Evolutionary conservation across 1,140 invertebrate genomes (phyloP).

Genomic region (Zaprionus camerounensis): DNA sequence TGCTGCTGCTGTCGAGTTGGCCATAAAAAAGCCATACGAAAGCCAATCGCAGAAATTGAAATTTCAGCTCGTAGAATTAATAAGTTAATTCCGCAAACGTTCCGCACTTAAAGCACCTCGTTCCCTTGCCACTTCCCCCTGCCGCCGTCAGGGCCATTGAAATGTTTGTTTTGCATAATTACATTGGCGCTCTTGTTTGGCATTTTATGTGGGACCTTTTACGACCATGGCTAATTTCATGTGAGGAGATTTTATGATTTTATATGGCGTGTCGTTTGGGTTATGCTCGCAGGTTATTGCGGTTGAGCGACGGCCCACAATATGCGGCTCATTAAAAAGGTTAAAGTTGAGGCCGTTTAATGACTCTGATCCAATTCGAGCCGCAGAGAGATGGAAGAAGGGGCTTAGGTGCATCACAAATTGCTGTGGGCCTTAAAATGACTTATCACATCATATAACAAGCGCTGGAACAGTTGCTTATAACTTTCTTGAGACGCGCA

Average conservation of each 20-base stretch:
- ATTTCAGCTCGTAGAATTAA: slow-evolving; percentile 67
- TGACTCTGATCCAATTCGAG: slow-evolving; percentile 37
- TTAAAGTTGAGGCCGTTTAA: slow-evolving; percentile 73
- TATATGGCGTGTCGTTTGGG: slow-evolving; percentile 19
- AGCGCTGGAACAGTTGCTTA: neutral
- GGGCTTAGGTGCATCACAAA: slow-evolving; percentile 52
- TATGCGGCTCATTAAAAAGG: slow-evolving; percentile 74
- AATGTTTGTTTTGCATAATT: slow-evolving; percentile 71
- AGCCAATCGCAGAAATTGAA: slow-evolving; percentile 59
- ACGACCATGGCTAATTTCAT: slow-evolving; percentile 65
- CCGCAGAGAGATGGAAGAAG: slow-evolving; percentile 17
- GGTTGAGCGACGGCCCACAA: slow-evolving; percentile 20
- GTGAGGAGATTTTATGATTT: slow-evolving; percentile 51
- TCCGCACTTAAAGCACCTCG: neutral
- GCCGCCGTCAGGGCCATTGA: slow-evolving; percentile 26
- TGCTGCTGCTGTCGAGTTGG: slow-evolving; percentile 13
- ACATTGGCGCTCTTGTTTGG: slow-evolving; percentile 48
- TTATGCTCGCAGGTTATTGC: slow-evolving; percentile 35
- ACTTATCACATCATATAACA: neutral
- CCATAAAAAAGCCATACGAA: slow-evolving; percentile 66
- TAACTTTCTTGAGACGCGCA: neutral
- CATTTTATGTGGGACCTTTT: slow-evolving; percentile 65
- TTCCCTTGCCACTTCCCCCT: neutral
- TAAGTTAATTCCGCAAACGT: slow-evolving; percentile 72
- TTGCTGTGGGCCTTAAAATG: slow-evolving; percentile 30